Evolutionary conservation across 2,888 invertebrate species (phyloP).

Genomic region (Cheilosia urbana): DNA sequence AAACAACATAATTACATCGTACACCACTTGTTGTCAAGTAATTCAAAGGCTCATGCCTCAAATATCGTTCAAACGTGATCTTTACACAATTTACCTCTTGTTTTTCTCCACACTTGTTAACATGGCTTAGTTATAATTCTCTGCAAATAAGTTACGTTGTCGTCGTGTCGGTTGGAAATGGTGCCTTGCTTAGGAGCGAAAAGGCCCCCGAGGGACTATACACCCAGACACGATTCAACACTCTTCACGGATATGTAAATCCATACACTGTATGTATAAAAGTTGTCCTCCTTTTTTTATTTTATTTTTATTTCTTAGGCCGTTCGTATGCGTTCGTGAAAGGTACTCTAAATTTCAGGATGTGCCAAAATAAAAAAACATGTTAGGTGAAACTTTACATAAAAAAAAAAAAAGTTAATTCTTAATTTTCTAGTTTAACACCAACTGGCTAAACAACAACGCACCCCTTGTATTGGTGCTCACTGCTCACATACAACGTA

Average conservation of each 20-base stretch:
- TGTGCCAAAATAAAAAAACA: constrained; percentile 45
- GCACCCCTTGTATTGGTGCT: constrained; percentile 53
- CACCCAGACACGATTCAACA: not conserved
- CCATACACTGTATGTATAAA: not conserved
- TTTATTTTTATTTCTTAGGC: not conserved
- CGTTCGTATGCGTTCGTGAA: not conserved
- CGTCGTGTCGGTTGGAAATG: not conserved
- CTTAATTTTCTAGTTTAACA: constrained; percentile 9
- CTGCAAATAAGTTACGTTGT: constrained; percentile 1
- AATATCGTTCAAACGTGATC: constrained; percentile 22
- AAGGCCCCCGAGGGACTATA: constrained; percentile 17
- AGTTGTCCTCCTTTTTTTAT: not conserved
- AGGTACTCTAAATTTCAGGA: constrained; percentile 22
- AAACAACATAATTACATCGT: constrained; percentile 2
- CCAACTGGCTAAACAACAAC: constrained; percentile 64
- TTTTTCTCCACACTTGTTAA: constrained; percentile 31
- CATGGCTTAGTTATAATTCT: constrained; percentile 29
- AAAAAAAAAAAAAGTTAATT: not conserved
- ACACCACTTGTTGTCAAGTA: constrained; percentile 29
- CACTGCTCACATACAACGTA: not conserved
- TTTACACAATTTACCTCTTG: not conserved
- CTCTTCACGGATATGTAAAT: constrained; percentile 43
- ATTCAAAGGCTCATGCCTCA: constrained; percentile 30
- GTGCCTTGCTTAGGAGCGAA: not conserved
- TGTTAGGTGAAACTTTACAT: constrained; percentile 52